phyloP scores from a whole-genome alignment of 2,797 vertebrate genomes.

The Masticophis lateralis region DNA sequence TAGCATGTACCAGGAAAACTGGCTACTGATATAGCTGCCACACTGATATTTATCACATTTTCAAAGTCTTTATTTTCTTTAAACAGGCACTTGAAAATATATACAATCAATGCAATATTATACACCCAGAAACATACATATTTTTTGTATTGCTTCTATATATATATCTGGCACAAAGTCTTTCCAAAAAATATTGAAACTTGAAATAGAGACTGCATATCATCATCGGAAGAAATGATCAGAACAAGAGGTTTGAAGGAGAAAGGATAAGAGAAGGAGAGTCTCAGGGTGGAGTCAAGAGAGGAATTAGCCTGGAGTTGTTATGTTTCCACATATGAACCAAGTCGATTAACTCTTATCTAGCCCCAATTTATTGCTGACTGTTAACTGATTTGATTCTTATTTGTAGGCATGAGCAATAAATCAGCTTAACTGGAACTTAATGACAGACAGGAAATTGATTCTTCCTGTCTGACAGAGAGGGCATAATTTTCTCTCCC shows the following conservation, averaged over 20 bases:
- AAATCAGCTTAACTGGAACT: neutral
- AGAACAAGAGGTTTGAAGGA: neutral
- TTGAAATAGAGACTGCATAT: slow-evolving; percentile 32
- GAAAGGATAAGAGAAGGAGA: neutral
- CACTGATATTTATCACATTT: neutral
- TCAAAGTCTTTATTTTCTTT: slow-evolving; percentile 2
- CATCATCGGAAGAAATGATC: neutral
- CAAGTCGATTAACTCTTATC: neutral
- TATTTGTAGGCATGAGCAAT: neutral
- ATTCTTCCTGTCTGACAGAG: neutral
- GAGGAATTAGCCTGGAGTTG: neutral
- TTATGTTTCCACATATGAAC: neutral
- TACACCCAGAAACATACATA: neutral
- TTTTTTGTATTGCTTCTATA: neutral
- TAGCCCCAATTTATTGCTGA: neutral
- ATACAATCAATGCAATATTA: neutral
- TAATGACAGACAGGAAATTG: neutral
- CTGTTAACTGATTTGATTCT: neutral
- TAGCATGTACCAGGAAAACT: neutral
- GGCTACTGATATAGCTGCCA: neutral
- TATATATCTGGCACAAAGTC: slow-evolving; percentile 32
- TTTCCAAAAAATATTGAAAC: slow-evolving; percentile 51
- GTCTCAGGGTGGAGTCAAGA: neutral
- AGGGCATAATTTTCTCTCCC: too few species aligned
- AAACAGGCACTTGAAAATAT: neutral